A percentile compares a stretch with the other conserved stretches of the same genome.
phyloP scores from a whole-genome alignment of 2,888 invertebrate species.

The Agrochola lychnidis region DNA sequence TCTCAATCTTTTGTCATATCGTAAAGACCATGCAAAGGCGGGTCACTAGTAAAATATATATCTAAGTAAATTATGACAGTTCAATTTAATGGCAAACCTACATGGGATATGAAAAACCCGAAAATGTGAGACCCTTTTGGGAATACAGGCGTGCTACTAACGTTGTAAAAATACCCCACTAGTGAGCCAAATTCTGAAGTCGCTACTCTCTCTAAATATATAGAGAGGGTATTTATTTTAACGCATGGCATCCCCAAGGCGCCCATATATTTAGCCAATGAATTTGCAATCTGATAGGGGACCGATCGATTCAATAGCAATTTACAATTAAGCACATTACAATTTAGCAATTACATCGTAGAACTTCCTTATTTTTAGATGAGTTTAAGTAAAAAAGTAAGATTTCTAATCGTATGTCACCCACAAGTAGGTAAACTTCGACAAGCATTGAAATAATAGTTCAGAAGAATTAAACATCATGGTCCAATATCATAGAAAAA shows the following conservation, averaged over 20 bases:
- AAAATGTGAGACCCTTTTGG: not conserved
- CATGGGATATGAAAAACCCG: no score
- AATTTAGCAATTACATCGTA: not conserved
- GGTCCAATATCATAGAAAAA: no score
- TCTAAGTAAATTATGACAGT: not conserved
- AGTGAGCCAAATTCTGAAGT: not conserved
- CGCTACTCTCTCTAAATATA: constrained; percentile 1
- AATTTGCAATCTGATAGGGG: constrained; percentile 39
- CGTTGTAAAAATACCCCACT: not conserved
- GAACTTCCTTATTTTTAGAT: constrained; percentile 25
- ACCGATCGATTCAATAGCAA: constrained; percentile 15
- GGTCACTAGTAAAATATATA: not conserved
- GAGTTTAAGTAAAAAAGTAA: not conserved
- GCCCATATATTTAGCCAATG: constrained; percentile 48
- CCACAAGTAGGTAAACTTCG: no score
- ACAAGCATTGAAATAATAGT: not conserved
- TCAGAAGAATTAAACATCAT: not conserved
- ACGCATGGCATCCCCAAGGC: constrained; percentile 32
- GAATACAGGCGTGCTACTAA: not conserved
- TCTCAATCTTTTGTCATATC: not conserved
- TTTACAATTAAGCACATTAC: no score
- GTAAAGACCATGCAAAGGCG: not conserved
- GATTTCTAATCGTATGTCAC: not conserved
- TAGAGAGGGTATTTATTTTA: constrained; percentile 19
- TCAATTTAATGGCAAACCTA: not conserved